Percentiles rank a stretch among this genome's conserved stretches.
Conservation (phyloP, 2,888 invertebrate species). For the Campoplex capitator region DNA sequence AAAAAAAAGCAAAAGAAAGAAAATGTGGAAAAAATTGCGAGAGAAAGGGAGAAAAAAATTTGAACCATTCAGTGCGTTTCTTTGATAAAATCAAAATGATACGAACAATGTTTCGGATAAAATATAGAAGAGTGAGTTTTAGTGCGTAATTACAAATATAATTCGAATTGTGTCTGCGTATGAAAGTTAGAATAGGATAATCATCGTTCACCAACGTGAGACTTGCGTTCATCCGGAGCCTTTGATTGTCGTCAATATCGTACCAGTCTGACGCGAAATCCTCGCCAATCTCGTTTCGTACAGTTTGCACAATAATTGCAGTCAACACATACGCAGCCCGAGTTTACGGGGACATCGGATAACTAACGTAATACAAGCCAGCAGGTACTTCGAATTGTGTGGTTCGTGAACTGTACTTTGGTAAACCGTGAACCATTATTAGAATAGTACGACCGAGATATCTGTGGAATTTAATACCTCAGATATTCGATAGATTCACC, state of each 20-base stretch:
- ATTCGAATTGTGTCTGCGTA: not conserved
- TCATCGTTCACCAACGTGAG: not conserved
- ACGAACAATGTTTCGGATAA: not conserved
- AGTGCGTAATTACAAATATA: not conserved
- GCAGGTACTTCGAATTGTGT: conserved; percentile 7
- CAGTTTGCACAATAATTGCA: conserved; percentile 33
- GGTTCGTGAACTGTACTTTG: conserved; percentile 12
- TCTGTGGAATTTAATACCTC: conserved; percentile 44
- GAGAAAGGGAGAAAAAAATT: not conserved
- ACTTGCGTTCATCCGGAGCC: conserved; percentile 12
- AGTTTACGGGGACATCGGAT: conserved; percentile 27
- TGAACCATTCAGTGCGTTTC: not conserved
- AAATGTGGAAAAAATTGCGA: not conserved
- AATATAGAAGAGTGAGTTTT: not conserved
- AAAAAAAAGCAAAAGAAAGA: not conserved
- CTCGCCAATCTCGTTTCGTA: conserved; percentile 44
- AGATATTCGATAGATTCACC: conserved; percentile 49
- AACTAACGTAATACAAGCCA: conserved; percentile 49
- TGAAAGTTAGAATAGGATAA: not conserved
- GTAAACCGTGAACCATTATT: conserved; percentile 25
- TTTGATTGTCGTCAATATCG: conserved; percentile 8
- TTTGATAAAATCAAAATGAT: not conserved
- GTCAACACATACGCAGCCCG: conserved; percentile 19
- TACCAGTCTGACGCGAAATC: conserved; percentile 37
- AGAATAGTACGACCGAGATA: conserved; percentile 12